Base-by-base conservation (phyloP, 1,140 invertebrate genomes). In the Brachionus koreanus region DNA sequence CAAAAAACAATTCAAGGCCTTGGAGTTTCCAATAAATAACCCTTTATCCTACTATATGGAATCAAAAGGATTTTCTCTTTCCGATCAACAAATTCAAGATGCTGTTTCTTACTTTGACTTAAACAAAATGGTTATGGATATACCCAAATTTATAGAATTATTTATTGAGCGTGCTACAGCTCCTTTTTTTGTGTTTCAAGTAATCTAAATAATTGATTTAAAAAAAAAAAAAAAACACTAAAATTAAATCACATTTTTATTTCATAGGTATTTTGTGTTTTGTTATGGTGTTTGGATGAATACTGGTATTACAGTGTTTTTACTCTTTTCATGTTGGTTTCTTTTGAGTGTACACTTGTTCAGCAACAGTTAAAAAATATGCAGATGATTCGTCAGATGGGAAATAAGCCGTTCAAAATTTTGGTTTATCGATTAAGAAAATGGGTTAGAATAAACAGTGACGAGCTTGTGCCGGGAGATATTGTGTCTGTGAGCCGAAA, bases 301-400 rank as follows among this genome's bases (percentile, higher is more conserved):
- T 98, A 96, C 88, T 97, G 95, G 85, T 98, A 98, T 87, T 98
- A 98, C 87, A 96, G 94, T 83, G 91, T 99, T 35, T 98, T 99
- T 86, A 99, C 98, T 0, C 90, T 99, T 1, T 91, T 97, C 63
- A 98, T 99, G 97, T 91, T 99, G 43, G 92, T 99, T 25, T 92
- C 96, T 84, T 99, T 99, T 88, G 98, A 99, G 87, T 98, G 95
- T 84, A 98, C 96, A 5, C 91, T 99, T 33, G 97, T 99, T 0
- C 96, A 98, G 85, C 97, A 99, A 86, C 98, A 99, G 86, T 86
- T 99, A 5, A 90, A 94, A 84, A 99, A 99, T 87, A 97, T 99
- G 95, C 92, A 95, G n/a, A 96, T 98, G 89, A 98, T 99, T 84
- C 91, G 97, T n/a, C 96, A 98, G 90, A 99, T 99, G 97, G 97